A percentile compares a stretch with the other conserved stretches of the same genome.
phyloP scores from a whole-genome alignment of 2,113 vertebrate species.

The Micromys minutus region DNA sequence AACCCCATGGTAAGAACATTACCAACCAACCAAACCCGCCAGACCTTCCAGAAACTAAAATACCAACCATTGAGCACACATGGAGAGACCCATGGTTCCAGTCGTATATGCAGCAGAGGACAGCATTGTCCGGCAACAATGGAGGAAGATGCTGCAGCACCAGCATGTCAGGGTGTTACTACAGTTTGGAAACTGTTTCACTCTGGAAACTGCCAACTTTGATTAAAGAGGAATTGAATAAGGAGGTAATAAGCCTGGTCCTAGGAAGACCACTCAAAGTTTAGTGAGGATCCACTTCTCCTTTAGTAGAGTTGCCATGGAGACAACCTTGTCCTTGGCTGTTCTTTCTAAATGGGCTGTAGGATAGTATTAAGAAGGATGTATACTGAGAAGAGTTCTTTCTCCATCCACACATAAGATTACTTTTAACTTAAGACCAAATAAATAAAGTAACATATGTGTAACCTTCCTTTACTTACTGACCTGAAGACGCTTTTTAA shows the following conservation, averaged over 20 bases:
- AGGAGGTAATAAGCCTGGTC: too few relatives aligned
- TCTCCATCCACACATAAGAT: background rate
- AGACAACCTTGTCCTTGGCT: background rate
- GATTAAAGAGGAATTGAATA: background rate
- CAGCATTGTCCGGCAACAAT: too few relatives aligned
- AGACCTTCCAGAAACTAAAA: too few relatives aligned
- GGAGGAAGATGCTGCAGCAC: background rate
- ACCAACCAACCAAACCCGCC: too few relatives aligned
- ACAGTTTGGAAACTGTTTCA: background rate
- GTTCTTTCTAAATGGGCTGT: background rate
- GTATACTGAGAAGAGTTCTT: background rate
- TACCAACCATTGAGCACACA: too few relatives aligned
- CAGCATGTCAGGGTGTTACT: too few relatives aligned
- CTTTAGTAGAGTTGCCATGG: background rate
- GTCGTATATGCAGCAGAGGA: too few relatives aligned
- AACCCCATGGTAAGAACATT: too few relatives aligned
- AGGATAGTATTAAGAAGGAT: background rate
- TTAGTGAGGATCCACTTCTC: background rate
- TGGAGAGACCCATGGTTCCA: too few relatives aligned
- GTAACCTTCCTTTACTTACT: slow-evolving; percentile 54
- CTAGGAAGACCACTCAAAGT: background rate
- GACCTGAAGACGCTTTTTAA: slow-evolving; percentile 96
- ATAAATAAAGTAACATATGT: background rate
- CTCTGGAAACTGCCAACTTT: background rate
- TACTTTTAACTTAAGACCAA: background rate